Percentiles rank a stretch among this genome's conserved stretches.
These are phyloP conservation scores for Nomada ferruginata DNA, from an alignment of 2,888 invertebrate genomes.

Conservation along the genomic window DNA sequence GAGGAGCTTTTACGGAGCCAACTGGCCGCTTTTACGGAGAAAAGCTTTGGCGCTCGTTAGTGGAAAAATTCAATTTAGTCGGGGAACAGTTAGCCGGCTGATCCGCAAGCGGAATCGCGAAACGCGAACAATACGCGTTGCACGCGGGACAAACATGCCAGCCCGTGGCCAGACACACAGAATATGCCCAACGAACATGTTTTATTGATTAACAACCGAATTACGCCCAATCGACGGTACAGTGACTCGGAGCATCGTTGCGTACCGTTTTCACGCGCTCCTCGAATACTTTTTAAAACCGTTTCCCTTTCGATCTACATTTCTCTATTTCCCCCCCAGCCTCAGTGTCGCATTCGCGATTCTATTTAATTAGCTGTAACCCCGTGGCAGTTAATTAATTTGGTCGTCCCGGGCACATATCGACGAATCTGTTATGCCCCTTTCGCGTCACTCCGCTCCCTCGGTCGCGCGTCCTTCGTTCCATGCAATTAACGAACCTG, in stretches of 20 bases:
- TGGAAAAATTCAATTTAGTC: conserved; percentile 75
- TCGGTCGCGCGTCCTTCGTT: conserved; percentile 9
- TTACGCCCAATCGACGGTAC: conserved; percentile 62
- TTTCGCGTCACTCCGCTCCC: background rate
- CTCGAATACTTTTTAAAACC: background rate
- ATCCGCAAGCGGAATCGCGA: conserved; percentile 42
- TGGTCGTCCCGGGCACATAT: conserved; percentile 11
- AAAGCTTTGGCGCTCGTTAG: conserved; percentile 68
- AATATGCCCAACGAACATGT: conserved; percentile 57
- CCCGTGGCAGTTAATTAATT: conserved; percentile 30
- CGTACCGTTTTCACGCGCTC: conserved; percentile 19
- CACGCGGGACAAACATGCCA: conserved; percentile 32
- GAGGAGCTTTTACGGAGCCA: conserved; percentile 56
- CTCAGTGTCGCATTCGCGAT: background rate
- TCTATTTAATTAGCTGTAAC: conserved; percentile 45
- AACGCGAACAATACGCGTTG: conserved; percentile 55
- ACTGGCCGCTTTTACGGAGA: conserved; percentile 53
- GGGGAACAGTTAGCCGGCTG: conserved; percentile 67
- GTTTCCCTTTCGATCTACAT: background rate
- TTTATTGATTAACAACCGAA: conserved; percentile 76
- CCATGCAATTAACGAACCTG: conserved; percentile 28
- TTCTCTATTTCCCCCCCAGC: background rate
- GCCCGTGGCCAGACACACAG: conserved; percentile 1
- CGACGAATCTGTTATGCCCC: background rate
- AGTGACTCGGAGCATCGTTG: conserved; percentile 53